Evolutionary conservation across 2,797 vertebrate species (phyloP).

Genomic region (Pseudocheirus occidentalis): DNA sequence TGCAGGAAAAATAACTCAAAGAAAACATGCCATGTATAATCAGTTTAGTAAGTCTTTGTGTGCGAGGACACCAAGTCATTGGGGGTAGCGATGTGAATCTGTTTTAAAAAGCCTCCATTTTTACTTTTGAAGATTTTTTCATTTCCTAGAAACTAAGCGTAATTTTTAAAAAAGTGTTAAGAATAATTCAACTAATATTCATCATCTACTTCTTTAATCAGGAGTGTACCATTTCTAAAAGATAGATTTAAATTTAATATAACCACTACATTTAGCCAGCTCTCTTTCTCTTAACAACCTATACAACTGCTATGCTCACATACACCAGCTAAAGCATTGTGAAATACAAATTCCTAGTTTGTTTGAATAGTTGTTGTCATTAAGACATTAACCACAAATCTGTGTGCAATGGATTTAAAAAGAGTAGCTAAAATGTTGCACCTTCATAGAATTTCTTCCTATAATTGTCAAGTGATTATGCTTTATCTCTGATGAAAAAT

Average conservation of each 20-base stretch:
- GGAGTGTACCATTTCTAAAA: not conserved
- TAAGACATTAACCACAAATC: not conserved
- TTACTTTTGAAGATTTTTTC: constrained; percentile 31
- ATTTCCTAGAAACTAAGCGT: constrained; percentile 50
- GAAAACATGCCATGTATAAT: not conserved
- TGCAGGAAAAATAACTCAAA: constrained; percentile 35
- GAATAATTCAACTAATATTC: constrained; percentile 17
- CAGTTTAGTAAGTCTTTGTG: constrained; percentile 19
- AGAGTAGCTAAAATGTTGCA: not conserved
- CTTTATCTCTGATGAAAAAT: constrained; percentile 44
- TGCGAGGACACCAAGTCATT: constrained; percentile 28
- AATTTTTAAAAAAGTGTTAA: not conserved
- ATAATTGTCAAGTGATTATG: constrained; percentile 27
- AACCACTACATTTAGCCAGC: not conserved
- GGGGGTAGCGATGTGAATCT: constrained; percentile 41
- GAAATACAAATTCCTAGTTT: constrained; percentile 5
- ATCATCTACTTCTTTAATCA: not conserved
- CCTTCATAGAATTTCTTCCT: constrained; percentile 34
- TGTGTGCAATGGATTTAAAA: constrained; percentile 43
- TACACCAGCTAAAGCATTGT: constrained; percentile 12
- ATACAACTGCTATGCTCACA: constrained; percentile 3
- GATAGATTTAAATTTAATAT: not conserved
- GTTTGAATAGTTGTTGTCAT: constrained; percentile 2
- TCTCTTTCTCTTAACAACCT: constrained; percentile 35
- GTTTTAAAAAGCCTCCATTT: constrained; percentile 57